Evolutionary conservation across 64 coral and sea anemone species (phyloP), one percentile per base, ranked within the genome.

Genomic region (Stylophora pistillata): DNA sequence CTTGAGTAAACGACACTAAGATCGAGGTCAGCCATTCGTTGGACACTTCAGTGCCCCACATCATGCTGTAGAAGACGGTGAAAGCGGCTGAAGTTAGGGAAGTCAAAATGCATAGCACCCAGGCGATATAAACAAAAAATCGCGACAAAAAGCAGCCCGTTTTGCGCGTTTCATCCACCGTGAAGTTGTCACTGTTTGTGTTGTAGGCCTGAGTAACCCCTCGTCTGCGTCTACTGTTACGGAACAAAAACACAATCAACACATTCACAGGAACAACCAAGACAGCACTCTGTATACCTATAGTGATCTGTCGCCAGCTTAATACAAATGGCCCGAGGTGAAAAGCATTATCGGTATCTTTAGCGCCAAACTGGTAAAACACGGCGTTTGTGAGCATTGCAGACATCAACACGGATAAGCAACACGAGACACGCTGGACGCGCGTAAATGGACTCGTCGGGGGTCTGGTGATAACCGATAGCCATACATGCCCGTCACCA

Each of bases 21-120:
- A 98, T 89, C 2, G 96, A 98, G 5, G 92, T 98, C n/a, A 98
- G 57, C 96, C 96, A 98, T 95, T 98, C 79, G 55, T 91, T 94
- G 13, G 96, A 94, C 25, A 85, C 88, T 61, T 92, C 89, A 85
- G 87, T 88, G 4, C 96, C 96, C 96, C 96, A 98, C 89, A 86
- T 85, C 56, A 98, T 82, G 70, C 92, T 95, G 89, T 98, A 98
- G 81, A 98, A 94, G 29, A 95, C 47, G 0, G 96, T 98, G 71
- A 98, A 98, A 26, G 79, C 20, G 16, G 86, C 89, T 11, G 89
- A 91, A 15, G 86, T 71, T 61, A 94, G 28, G 5, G 96, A 86
- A 37, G 86, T 81, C 7, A 79, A 58, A 70, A 92, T 30, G 66
- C 87, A 94, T 7, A 98, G 59, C 9, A 37, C 9, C 92, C 92